Base-by-base conservation (phyloP, 2,797 vertebrate species). In the Enteromius treurensis region DNA sequence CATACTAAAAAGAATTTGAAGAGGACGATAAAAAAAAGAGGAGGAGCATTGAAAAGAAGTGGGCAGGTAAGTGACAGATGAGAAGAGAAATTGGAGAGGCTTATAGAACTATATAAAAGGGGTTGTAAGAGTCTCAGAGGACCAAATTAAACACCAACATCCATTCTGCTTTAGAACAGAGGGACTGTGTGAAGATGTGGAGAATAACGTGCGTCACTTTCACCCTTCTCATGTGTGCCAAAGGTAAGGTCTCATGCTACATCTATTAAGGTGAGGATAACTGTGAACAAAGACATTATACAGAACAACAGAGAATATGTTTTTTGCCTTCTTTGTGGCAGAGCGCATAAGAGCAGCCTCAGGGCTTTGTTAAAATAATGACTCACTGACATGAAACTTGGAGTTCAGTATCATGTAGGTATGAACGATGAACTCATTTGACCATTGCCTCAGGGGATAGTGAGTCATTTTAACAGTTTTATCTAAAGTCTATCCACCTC, bases 161-260 rank as follows among this genome's bases (percentile, higher is more conserved):
- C 11, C 8, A 62, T 47, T 64, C 77, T 19, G 40, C 53, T 4
- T 5, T 17, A 3, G 10, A 68, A 15, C 19, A 75, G 32, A 55
- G 14, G 14, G 19, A 55, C 32, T 55, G 71, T 17, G n/a, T 62
- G 81, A 70, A 79, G n/a, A 88, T 88, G 87, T 69, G 80, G 76
- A 82, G 49, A 60, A 10, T 65, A 60, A 53, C 29, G 5, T 67
- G 65, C 73, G 29, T 67, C 17, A 5, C 71, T 47, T 78, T 87
- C 37, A 32, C 14, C 14, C 53, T 88, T 17, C 34, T 80, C 80
- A 34, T 86, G 4, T 80, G 23, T 40, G 23, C 73, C 4, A 51
- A 67, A 80, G 87, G 87, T 88, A 86, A 86, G 55, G 3, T 60
- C 2, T 60, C 23, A 60, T 60, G 10, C 3, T 60, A 34, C 21